A percentile compares a stretch with the other conserved stretches of the same genome.
These are phyloP conservation scores for Elegia similella DNA, from an alignment of 2,888 invertebrate species.

Conservation along the genomic window DNA sequence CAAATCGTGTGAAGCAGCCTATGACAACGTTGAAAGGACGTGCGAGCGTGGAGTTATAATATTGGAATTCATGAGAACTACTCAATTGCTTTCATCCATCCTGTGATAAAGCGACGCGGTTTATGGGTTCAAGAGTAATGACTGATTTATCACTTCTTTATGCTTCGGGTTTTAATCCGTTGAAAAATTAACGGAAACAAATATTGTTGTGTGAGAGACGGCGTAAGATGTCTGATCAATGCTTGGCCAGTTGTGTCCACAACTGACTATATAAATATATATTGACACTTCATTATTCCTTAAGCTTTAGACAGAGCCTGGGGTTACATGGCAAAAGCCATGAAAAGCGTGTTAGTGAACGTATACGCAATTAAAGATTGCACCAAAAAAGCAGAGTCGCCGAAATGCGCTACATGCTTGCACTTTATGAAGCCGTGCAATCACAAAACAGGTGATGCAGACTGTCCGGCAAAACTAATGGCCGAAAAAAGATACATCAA, in stretches of 20 bases:
- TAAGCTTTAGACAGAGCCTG: neutral
- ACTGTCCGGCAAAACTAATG: too few relatives aligned
- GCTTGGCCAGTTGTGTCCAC: neutral
- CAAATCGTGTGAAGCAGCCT: conserved; percentile 65
- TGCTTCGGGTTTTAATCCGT: conserved; percentile 4
- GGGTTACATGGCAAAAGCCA: too few relatives aligned
- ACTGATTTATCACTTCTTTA: conserved; percentile 22
- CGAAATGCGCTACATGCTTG: too few relatives aligned
- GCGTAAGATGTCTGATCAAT: neutral
- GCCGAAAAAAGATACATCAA: too few relatives aligned
- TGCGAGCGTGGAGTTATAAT: conserved; percentile 58
- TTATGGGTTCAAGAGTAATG: conserved; percentile 20
- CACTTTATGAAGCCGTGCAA: too few relatives aligned
- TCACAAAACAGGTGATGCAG: too few relatives aligned
- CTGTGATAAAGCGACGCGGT: conserved; percentile 21
- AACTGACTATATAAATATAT: neutral
- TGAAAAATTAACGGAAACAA: conserved; percentile 14
- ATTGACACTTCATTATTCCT: neutral
- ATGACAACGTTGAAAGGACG: conserved; percentile 60
- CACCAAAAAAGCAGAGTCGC: too few relatives aligned
- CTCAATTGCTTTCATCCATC: conserved; percentile 46
- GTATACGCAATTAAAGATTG: too few relatives aligned
- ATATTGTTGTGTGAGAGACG: conserved; percentile 8
- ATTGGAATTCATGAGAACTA: conserved; percentile 62
- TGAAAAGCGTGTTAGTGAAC: too few relatives aligned